Evolutionary conservation across 2,888 invertebrate species (phyloP), one percentile per base, ranked within the genome.

Genomic region (Drosophila mayaguana): DNA sequence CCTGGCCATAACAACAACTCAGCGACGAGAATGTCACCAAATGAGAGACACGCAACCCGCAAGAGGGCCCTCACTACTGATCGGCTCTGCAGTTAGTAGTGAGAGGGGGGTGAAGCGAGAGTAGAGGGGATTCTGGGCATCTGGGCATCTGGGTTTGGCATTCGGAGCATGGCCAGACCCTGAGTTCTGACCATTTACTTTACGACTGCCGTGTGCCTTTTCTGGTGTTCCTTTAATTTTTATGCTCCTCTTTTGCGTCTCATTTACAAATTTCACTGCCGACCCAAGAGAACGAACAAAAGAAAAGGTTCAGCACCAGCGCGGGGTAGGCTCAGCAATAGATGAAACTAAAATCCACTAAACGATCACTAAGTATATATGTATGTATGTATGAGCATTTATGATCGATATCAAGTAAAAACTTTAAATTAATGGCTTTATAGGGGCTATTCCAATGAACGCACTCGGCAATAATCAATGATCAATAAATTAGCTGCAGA

Each of bases 21-120:
- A 86, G 67, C 75, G 75, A 57, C 74, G 61, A 71, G 87, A 86
- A 80, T 88, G 89, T 87, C 86, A 88, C 85, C 88, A 86, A 88
- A 80, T 70, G 64, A 69, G 69, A 71, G 76, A 76, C 85, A 85
- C 72, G 66, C 77, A 78, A 71, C 70, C 62, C 63, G 46, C 25
- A 50, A 60, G 54, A 57, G 54, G 57, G 45, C 63, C 54, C 67
- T 73, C 48, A 9, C n/a, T 18, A 14, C 38, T 22, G 56, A 51
- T 66, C 66, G 32, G n/a, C 51, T 32, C 34, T 12, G 16, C 3
- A n/a, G n/a, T 9, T 16, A 11, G 14, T 11, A 2, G 28, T 6
- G n/a, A 2, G 28, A 25, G 25, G 14, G n/a, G 22, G 4, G 20
- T 0, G 32, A 32, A 2, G 9, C 2, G 18, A 1, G 28, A n/a